Base-by-base conservation (phyloP, 1,140 invertebrate species). In the Zaprionus davidi region DNA sequence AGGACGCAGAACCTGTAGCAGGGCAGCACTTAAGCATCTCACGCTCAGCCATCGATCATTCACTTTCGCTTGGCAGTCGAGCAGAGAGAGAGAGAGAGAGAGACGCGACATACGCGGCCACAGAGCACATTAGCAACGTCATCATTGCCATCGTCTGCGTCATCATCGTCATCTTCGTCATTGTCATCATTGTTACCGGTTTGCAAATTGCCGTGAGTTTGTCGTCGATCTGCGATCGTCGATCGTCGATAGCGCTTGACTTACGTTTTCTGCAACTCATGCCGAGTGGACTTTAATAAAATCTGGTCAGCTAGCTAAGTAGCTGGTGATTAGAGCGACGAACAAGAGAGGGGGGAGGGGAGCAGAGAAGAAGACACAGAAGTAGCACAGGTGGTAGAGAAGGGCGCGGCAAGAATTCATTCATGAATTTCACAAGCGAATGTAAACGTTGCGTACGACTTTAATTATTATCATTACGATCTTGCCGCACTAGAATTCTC, bases 231-330 rank as follows among this genome's bases (percentile, higher is more conserved):
- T 22, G 20, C 28, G 46, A 41, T 41, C 22, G 31, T 44, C 53
- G 44, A 59, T 68, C 34, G 38, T 44, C 53, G 44, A 59, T 68
- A 24, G 38, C 34, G 17, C 28, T n/a, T 46, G 26, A 20, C 62
- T n/a, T 57, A 13, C 73, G 59, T 78, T 70, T 74, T 46, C n/a
- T 76, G 77, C 83, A 69, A 77, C 55, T 88, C 85, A 88, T 88
- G 85, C 79, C 26, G 76, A 71, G 38, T 90, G 66, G 60, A 51
- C 81, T 82, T 57, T 55, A 56, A 65, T 70, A 72, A 24, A 20
- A 57, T n/a, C 46, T 49, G 17, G 17, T 56, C 56, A 58, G 24
- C 36, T 65, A 1, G 38, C 53, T 31, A 31, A 56, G 24, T 31
- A 31, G 26, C 13, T 4, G 53, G 22, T 56, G 26, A 56, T 31